Conservation (phyloP, 2,113 vertebrate species). For the Dicrurus megarhynchus region DNA sequence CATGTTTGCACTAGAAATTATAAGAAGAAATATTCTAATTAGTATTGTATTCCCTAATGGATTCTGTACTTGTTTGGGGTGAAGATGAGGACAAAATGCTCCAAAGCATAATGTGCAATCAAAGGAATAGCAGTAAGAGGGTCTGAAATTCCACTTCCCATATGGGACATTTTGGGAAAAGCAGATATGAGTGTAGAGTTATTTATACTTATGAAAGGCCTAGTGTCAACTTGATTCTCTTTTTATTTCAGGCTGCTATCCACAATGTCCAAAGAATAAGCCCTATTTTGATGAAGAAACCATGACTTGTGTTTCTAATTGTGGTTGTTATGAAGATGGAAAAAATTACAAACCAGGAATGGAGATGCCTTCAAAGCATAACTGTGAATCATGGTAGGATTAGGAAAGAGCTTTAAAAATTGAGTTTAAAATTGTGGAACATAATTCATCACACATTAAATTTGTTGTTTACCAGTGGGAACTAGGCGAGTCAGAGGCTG, state of each 20-base stretch:
- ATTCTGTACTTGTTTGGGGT: background rate
- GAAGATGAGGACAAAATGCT: background rate
- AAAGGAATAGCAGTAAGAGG: background rate
- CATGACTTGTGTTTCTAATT: constrained; percentile 85
- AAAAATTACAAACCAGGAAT: constrained; percentile 71
- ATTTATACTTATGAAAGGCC: background rate
- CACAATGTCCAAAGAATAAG: constrained; percentile 79
- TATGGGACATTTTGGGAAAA: background rate
- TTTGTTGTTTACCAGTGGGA: background rate
- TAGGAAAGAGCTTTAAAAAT: background rate
- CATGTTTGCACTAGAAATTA: background rate
- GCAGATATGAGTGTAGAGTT: background rate
- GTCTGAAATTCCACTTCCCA: background rate
- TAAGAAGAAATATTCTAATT: background rate
- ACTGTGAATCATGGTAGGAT: constrained; percentile 86
- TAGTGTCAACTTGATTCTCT: background rate
- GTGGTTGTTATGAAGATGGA: constrained; percentile 80
- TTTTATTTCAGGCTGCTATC: constrained; percentile 85
- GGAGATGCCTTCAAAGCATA: constrained; percentile 65
- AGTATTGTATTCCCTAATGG: background rate
- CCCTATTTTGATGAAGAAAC: constrained; percentile 88
- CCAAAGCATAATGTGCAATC: background rate
- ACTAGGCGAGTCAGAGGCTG: background rate
- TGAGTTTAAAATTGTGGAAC: background rate
- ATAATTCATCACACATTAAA: background rate